Evolutionary conservation across 2,797 vertebrate species (phyloP).

Genomic region (Sebastes variabilis): DNA sequence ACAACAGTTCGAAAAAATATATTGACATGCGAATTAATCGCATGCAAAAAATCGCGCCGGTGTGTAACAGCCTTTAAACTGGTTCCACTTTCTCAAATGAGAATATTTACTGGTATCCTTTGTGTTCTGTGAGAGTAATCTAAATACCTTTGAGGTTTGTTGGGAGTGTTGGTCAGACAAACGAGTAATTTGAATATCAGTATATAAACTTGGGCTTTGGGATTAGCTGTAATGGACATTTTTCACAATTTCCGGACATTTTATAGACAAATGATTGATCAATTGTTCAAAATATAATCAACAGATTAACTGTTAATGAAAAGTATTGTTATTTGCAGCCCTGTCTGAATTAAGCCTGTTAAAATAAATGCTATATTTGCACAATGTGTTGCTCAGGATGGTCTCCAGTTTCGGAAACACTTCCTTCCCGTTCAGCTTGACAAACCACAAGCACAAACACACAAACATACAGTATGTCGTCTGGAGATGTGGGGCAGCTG

Average conservation of each 20-base stretch:
- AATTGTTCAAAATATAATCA: neutral
- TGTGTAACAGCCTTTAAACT: neutral
- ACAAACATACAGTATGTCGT: slow-evolving; percentile 39
- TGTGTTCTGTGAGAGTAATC: neutral
- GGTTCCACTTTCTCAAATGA: neutral
- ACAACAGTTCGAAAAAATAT: too few relatives aligned
- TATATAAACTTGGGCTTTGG: neutral
- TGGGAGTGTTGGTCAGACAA: neutral
- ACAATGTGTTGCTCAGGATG: neutral
- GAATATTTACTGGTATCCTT: neutral
- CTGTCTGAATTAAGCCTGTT: neutral
- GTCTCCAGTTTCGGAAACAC: slow-evolving; percentile 47
- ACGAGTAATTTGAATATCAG: neutral
- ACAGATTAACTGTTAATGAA: neutral
- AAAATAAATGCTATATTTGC: neutral
- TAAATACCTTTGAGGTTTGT: neutral
- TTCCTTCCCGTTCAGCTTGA: slow-evolving; percentile 45
- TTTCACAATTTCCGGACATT: neutral
- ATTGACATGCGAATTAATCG: too few relatives aligned
- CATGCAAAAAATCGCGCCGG: too few relatives aligned
- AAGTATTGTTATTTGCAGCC: neutral
- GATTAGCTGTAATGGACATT: neutral
- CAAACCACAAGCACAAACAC: slow-evolving; percentile 20
- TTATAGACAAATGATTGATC: neutral
- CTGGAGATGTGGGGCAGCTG: slow-evolving; percentile 67